A percentile compares a stretch with the other conserved stretches of the same genome.
Evolutionary conservation across 1,140 invertebrate species (phyloP).

Genomic region (Drosophila mayri): DNA sequence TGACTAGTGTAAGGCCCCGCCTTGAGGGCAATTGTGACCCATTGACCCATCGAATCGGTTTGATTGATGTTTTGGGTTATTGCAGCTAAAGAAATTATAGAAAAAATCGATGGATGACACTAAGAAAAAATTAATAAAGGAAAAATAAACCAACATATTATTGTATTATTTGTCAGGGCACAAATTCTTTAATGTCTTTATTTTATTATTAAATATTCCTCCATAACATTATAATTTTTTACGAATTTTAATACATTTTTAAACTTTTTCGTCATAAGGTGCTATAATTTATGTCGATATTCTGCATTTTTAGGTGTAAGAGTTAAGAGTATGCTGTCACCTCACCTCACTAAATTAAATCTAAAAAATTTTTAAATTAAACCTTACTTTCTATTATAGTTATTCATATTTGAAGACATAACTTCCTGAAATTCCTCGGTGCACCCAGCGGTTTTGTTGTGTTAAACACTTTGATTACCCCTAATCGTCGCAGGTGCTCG

Average conservation of each 20-base stretch:
- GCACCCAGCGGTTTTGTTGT: conserved; percentile 23
- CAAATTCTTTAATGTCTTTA: not conserved
- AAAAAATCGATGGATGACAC: conserved; percentile 13
- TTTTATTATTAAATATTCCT: not conserved
- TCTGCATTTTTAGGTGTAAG: not conserved
- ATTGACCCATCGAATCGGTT: conserved; percentile 47
- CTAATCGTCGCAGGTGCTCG: conserved; percentile 49
- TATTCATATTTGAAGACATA: not conserved
- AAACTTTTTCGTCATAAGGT: no score
- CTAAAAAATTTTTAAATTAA: not conserved
- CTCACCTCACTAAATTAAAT: not conserved
- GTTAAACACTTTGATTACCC: conserved; percentile 74
- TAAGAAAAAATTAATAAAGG: not conserved
- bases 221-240: not conserved
- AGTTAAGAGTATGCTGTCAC: not conserved
- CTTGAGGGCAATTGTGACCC: conserved; percentile 44
- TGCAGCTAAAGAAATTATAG: conserved; percentile 2
- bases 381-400: not conserved
- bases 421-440: not conserved
- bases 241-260: no score
- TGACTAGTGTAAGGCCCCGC: conserved; percentile 30
- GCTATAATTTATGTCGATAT: no score
- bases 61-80: conserved; percentile 55
- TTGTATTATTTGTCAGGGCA: no score
- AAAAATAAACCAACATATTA: no score